phyloP scores from a whole-genome alignment of 2,797 vertebrate species.

The Oophaga sylvatica region DNA sequence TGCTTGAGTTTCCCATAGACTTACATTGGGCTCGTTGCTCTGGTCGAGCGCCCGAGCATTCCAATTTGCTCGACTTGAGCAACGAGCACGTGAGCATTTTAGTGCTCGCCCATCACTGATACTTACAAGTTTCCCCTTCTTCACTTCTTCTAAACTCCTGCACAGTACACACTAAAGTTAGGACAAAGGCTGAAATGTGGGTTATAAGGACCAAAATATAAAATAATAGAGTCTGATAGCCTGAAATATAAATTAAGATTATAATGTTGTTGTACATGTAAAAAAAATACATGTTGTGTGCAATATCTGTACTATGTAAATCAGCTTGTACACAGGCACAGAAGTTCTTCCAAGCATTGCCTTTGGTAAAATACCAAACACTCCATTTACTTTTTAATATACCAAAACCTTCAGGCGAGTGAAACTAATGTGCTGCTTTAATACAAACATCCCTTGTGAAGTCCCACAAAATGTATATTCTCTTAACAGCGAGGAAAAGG shows the following conservation, averaged over 20 bases:
- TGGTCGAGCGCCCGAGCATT: no score
- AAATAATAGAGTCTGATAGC: background rate
- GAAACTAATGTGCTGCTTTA: slow-evolving; percentile 69
- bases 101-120: no score
- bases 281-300: slow-evolving; percentile 2
- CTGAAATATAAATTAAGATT: background rate
- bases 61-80: no score
- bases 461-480: slow-evolving; percentile 62
- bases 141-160: no score
- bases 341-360: slow-evolving; percentile 66
- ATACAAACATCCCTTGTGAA: slow-evolving; percentile 68
- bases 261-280: background rate
- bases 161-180: background rate
- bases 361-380: slow-evolving; percentile 69
- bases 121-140: no score
- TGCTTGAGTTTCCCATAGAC: no score
- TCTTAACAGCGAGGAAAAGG: slow-evolving; percentile 67
- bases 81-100: no score
- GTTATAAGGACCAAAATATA: background rate
- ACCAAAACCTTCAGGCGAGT: slow-evolving; percentile 67
- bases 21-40: no score
- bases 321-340: slow-evolving; percentile 61
- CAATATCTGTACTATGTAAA: slow-evolving; percentile 29
- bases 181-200: background rate
- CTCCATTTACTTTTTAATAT: slow-evolving; percentile 69